Base-by-base conservation (phyloP, 92 coral and sea anemone species). In the Blastomussa wellsi region DNA sequence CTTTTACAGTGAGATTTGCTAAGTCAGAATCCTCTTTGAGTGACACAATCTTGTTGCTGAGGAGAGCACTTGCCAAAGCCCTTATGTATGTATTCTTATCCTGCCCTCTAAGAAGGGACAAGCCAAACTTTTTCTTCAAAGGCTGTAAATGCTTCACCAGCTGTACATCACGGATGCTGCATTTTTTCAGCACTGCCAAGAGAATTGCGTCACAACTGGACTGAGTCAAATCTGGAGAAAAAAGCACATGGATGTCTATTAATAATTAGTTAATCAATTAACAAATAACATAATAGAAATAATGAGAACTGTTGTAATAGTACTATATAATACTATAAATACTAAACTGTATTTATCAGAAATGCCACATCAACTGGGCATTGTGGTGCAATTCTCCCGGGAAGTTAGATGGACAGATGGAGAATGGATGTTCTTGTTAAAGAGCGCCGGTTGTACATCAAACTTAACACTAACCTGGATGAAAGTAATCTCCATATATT, bases 81-180 rank as follows among this genome's bases (percentile, higher is more conserved):
- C 78, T 68, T 12, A 42, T 69, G 14, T 68, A 68, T 20, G 78
- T 53, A 44, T 81, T 52, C 38, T 68, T 68, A 36, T 81, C 78
- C 51, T 81, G 78, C n/a, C 77, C 85, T 81, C 85, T 81, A n/a
- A 81, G 65, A 35, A 68, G 78, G 11, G 85, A 41, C 37, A 81
- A 69, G 47, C 48, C 48, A 81, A 81, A 69, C 78, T 29, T 24
- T 69, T 81, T 81, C 77, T 69, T 69, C n/a, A 81, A 69, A 20
- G 85, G 85, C 49, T 69, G 68, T 29, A 81, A 44, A 53, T 81
- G 85, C 66, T 82, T 81, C 7, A 26, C 85, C 65, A 81, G 72
- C 72, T 78, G 82, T 36, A 78, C 14, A 38, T 78, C 82, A 0
- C 72, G 37, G 82, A 78, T 78, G 69, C 72, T 78, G 72, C 31